A percentile compares a stretch with the other conserved stretches of the same genome.
Evolutionary conservation across 1,140 invertebrate genomes (phyloP).

Genomic region (Maniola jurtina): DNA sequence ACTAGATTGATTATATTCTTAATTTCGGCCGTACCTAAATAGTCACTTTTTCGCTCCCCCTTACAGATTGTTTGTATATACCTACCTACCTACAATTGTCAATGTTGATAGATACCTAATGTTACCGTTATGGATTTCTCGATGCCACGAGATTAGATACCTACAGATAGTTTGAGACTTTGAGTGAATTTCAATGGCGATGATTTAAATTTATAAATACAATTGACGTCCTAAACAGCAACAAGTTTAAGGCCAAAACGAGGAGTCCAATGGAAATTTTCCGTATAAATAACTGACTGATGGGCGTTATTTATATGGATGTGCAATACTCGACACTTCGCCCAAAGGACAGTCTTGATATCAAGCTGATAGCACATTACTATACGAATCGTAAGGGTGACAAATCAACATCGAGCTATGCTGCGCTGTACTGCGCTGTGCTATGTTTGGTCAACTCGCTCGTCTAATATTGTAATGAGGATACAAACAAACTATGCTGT

Average conservation of each 20-base stretch:
- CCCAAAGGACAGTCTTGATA: neutral
- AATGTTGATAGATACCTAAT: neutral
- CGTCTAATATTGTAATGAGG: no score
- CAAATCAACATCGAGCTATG: no score
- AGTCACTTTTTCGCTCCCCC: no score
- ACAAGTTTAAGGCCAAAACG: constrained; percentile 7
- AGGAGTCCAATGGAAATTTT: constrained; percentile 4
- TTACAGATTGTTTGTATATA: no score
- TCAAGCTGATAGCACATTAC: no score
- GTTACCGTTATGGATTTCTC: constrained; percentile 9
- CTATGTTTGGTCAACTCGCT: no score
- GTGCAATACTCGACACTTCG: neutral
- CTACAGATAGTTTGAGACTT: neutral
- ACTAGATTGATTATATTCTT: no score
- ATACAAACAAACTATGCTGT: no score
- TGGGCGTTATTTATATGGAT: neutral
- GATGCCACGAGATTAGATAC: neutral
- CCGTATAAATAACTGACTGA: neutral
- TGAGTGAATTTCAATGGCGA: constrained; percentile 9
- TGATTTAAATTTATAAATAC: constrained; percentile 3
- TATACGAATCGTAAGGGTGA: no score
- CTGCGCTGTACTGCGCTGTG: no score
- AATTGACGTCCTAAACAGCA: constrained; percentile 13
- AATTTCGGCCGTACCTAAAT: no score
- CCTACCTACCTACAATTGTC: no score